Evolutionary conservation across 1,140 invertebrate genomes (phyloP).

Genomic region (Lordiphosa stackelbergi): DNA sequence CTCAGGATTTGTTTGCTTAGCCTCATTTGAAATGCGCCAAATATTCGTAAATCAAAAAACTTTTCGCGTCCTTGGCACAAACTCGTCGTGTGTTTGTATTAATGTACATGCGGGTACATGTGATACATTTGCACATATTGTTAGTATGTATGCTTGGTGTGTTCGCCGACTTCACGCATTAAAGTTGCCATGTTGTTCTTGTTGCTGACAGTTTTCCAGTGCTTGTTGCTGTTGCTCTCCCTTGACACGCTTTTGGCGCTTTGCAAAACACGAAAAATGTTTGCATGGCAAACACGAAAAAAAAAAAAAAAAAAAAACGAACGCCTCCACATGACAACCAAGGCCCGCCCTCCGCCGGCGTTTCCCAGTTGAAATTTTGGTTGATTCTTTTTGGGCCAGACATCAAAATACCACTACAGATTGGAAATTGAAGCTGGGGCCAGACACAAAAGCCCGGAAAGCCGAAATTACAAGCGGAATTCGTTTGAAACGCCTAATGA

Average conservation of each 20-base stretch:
- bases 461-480: conserved; percentile 1
- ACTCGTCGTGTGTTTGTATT: conserved; percentile 6
- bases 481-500: conserved; percentile 9
- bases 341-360: not conserved
- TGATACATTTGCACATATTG: not conserved
- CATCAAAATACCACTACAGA: conserved; percentile 13
- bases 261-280: conserved; percentile 14
- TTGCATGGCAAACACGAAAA: conserved; percentile 12
- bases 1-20: no score
- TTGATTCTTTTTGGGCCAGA: conserved; percentile 1
- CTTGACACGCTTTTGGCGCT: conserved; percentile 15
- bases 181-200: conserved; percentile 10
- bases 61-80: conserved; percentile 11
- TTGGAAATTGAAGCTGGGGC: conserved; percentile 8
- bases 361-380: conserved; percentile 1
- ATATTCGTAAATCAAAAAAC: conserved; percentile 10
- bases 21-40: conserved; percentile 7
- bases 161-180: conserved; percentile 12
- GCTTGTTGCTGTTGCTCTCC: conserved; percentile 6
- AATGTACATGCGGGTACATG: not conserved
- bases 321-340: conserved; percentile 1
- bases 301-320: conserved; percentile 6
- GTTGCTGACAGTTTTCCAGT: conserved; percentile 8
- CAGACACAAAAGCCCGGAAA: not conserved
- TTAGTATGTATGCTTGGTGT: not conserved